Percentiles rank a stretch among this genome's conserved stretches.
Evolutionary conservation across 1,140 invertebrate genomes (phyloP).

Genomic region (Pseudomyrmex cubaensis): DNA sequence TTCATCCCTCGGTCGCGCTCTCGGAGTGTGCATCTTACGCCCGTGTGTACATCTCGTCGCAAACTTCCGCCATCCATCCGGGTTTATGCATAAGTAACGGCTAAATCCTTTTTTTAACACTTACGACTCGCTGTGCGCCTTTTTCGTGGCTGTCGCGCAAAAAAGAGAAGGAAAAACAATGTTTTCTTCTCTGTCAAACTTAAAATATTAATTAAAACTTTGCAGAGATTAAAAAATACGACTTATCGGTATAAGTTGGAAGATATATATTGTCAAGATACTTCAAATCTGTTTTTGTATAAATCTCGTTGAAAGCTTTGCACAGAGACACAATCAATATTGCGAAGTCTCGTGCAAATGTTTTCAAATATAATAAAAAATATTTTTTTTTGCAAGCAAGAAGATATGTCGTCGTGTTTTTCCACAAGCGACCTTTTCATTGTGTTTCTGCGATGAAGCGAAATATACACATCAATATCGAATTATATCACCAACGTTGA

Average conservation of each 20-base stretch:
- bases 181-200: neutral
- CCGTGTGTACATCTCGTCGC: conserved; percentile 19
- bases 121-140: neutral
- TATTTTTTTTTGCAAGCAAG: no score
- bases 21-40: conserved; percentile 49
- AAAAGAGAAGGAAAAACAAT: neutral
- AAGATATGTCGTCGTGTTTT: neutral
- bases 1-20: conserved; percentile 19
- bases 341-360: no score
- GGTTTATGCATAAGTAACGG: conserved; percentile 63
- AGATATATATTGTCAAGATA: neutral
- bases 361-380: no score
- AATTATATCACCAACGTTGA: conserved; percentile 31
- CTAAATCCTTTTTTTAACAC: conserved; percentile 45
- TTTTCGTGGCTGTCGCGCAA: neutral
- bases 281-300: neutral
- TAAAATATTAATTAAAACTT: neutral
- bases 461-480: conserved; percentile 7
- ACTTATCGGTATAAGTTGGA: neutral
- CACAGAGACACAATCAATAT: neutral
- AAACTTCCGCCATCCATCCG: conserved; percentile 46
- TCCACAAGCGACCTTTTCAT: conserved; percentile 5
- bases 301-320: neutral
- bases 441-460: conserved; percentile 6
- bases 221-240: neutral